These are phyloP conservation scores for Saturnia japonica DNA, from an alignment of 2,888 invertebrate genomes.

Conservation along the genomic window DNA sequence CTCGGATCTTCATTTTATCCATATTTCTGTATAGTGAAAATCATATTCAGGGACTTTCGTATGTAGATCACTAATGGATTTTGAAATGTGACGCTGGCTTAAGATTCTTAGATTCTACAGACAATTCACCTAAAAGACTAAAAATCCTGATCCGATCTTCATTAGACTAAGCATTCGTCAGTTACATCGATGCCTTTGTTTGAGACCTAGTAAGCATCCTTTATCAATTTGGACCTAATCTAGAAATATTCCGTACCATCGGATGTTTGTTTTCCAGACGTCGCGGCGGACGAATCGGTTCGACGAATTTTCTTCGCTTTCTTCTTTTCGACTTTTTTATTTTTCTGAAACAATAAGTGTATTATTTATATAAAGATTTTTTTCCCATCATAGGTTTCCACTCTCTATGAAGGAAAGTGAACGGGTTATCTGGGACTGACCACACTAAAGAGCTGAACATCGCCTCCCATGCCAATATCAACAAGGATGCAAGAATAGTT, in stretches of 20 bases:
- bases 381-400: too few species aligned
- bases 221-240: neutral
- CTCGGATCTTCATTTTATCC: neutral
- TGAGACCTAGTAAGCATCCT: neutral
- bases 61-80: neutral
- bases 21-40: neutral
- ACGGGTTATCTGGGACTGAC: too few species aligned
- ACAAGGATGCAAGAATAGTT: too few species aligned
- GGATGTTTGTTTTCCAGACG: slow-evolving; percentile 73
- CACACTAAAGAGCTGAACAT: too few species aligned
- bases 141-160: too few species aligned
- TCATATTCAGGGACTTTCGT: neutral
- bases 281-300: slow-evolving; percentile 72
- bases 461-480: too few species aligned
- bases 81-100: neutral
- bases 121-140: neutral
- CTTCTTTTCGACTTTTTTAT: slow-evolving; percentile 65
- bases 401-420: too few species aligned
- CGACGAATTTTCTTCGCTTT: slow-evolving; percentile 67
- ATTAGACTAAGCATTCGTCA: neutral
- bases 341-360: slow-evolving; percentile 62
- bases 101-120: neutral
- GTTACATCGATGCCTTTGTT: neutral
- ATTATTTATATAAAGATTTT: neutral
- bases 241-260: slow-evolving; percentile 52